Evolutionary conservation across 2,113 vertebrate species (phyloP).

Genomic region (Noturus placidus): DNA sequence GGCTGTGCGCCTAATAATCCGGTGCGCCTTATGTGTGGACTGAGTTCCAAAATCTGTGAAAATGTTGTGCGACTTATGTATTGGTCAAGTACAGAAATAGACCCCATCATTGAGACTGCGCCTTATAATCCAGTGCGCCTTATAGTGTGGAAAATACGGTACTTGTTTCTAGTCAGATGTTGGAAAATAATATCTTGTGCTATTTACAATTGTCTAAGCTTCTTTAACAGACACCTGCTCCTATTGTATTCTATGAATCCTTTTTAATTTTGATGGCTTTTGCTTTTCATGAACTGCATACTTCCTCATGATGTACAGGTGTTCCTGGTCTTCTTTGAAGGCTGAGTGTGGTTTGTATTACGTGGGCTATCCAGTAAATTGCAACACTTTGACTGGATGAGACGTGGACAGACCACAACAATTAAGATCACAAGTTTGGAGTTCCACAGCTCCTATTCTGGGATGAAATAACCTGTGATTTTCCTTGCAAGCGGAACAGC

Average conservation of each 20-base stretch:
- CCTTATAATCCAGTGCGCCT: too few species aligned
- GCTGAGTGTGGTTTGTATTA: neutral
- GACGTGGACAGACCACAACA: neutral
- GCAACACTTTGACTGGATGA: neutral
- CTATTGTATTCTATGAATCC: neutral
- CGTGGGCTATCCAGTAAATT: neutral
- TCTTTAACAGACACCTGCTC: neutral
- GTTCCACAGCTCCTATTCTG: neutral
- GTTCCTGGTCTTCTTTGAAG: neutral
- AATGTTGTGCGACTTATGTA: too few species aligned
- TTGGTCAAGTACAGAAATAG: too few species aligned
- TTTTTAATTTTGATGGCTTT: neutral
- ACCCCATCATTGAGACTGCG: too few species aligned
- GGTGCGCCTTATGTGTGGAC: too few species aligned
- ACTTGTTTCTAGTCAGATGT: neutral
- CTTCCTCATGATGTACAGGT: neutral
- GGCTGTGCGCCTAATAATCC: too few species aligned
- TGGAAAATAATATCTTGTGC: neutral
- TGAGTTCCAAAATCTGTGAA: too few species aligned
- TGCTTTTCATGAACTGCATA: neutral
- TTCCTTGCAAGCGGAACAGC: neutral
- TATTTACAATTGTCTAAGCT: neutral
- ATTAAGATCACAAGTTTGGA: neutral
- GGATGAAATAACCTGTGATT: slow-evolving; percentile 4
- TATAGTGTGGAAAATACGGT: too few species aligned